Conservation (phyloP, 2,113 vertebrate species). For the Mixornis gularis region DNA sequence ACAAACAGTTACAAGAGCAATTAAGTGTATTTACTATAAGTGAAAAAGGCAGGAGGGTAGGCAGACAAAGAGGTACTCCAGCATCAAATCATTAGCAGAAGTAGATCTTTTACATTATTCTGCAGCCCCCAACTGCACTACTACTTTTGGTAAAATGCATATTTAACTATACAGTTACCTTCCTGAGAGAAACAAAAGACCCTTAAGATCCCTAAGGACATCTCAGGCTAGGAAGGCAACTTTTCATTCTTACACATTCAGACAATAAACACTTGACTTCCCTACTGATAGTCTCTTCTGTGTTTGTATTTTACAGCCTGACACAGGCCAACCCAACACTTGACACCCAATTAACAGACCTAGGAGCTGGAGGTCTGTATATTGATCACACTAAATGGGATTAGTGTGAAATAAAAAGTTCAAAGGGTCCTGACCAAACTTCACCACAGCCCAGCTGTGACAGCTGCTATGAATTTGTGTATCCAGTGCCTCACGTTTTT, state of each 20-base stretch:
- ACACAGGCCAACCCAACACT: slow-evolving; percentile 57
- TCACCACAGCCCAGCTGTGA: slow-evolving; percentile 44
- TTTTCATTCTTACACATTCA: slow-evolving; percentile 17
- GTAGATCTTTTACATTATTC: neutral
- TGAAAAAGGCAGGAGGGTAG: fast-evolving
- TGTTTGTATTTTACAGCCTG: slow-evolving; percentile 60
- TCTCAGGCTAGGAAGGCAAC: neutral
- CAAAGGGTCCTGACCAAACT: slow-evolving; percentile 67
- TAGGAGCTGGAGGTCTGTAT: slow-evolving; percentile 56
- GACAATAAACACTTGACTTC: slow-evolving; percentile 61
- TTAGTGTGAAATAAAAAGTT: slow-evolving; percentile 68
- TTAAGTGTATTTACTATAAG: neutral
- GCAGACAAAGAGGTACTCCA: neutral
- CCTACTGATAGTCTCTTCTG: neutral
- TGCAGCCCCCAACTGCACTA: neutral
- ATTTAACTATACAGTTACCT: neutral
- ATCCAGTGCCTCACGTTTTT: slow-evolving; percentile 25
- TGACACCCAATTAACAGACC: slow-evolving; percentile 66
- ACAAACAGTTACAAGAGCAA: neutral
- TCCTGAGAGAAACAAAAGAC: neutral
- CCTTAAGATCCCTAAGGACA: neutral
- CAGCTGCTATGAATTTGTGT: slow-evolving; percentile 60
- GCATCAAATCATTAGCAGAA: neutral
- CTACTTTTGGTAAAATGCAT: neutral
- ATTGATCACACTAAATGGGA: slow-evolving; percentile 65